phyloP scores from a whole-genome alignment of 2,888 invertebrate species.

The Girardia tigrina region DNA sequence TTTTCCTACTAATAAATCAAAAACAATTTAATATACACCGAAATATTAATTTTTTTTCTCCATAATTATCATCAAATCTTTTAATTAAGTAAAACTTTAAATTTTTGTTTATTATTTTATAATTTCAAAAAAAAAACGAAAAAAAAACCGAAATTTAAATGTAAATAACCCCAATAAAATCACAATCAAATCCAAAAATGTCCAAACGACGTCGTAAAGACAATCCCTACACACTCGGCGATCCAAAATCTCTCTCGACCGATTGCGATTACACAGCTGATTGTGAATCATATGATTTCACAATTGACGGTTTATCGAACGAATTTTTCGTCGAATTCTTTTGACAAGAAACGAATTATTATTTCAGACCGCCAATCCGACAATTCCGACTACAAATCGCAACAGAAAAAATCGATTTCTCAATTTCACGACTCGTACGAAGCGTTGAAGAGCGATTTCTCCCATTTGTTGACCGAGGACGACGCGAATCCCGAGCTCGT shows the following conservation, averaged over 20 bases:
- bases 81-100: slow-evolving; percentile 11
- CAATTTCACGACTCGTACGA: neutral
- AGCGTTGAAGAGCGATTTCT: neutral
- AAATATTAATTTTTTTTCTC: too few relatives aligned
- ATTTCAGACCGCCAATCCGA: too few relatives aligned
- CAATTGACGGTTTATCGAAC: neutral
- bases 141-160: too few relatives aligned
- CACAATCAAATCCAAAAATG: too few relatives aligned
- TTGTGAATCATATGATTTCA: slow-evolving; percentile 10
- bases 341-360: too few relatives aligned
- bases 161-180: too few relatives aligned
- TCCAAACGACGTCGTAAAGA: slow-evolving; percentile 13
- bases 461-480: neutral
- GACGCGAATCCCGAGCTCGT: slow-evolving; percentile 39
- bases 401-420: neutral
- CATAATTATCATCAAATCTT: too few relatives aligned
- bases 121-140: too few relatives aligned
- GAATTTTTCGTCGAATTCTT: too few relatives aligned
- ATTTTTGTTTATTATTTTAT: slow-evolving; percentile 13
- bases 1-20: too few relatives aligned
- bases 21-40: too few relatives aligned
- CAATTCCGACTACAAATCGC: neutral
- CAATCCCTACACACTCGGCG: neutral
- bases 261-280: neutral
- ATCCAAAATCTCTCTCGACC: neutral